Percentiles rank a stretch among this genome's conserved stretches.
These are phyloP conservation scores for Onychomys leucogaster DNA, from an alignment of 2,797 vertebrate species.

Conservation along the genomic window DNA sequence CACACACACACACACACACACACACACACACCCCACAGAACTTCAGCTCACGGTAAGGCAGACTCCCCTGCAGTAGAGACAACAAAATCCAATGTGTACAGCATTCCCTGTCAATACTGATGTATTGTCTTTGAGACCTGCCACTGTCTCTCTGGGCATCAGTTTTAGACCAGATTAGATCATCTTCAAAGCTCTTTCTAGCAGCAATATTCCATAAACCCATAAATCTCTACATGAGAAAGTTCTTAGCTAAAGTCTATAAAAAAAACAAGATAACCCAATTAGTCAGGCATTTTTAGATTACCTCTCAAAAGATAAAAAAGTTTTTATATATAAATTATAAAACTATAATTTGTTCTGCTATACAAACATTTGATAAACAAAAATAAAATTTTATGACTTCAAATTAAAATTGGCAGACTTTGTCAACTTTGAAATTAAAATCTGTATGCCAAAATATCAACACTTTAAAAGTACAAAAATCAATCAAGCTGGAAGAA, in stretches of 20 bases:
- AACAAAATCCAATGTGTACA: neutral
- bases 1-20: neutral
- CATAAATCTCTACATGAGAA: slow-evolving; percentile 42
- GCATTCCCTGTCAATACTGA: neutral
- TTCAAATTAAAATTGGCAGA: slow-evolving; percentile 35
- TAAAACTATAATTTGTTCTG: slow-evolving; percentile 17
- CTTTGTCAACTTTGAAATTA: slow-evolving; percentile 56
- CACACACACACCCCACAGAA: neutral
- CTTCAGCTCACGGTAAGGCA: neutral
- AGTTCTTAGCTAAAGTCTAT: neutral
- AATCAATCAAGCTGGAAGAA: slow-evolving; percentile 2
- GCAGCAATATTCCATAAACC: slow-evolving; percentile 40
- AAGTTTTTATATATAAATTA: slow-evolving; percentile 7
- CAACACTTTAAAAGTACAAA: slow-evolving; percentile 22
- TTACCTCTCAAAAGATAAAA: slow-evolving; percentile 30
- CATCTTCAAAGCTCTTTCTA: slow-evolving; percentile 13
- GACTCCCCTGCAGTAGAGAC: neutral
- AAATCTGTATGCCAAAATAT: slow-evolving; percentile 22
- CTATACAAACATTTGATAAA: slow-evolving; percentile 35
- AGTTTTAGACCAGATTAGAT: neutral
- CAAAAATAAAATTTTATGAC: slow-evolving; percentile 53
- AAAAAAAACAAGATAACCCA: slow-evolving; percentile 37
- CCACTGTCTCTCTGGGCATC: neutral
- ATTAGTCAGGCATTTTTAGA: slow-evolving; percentile 45
- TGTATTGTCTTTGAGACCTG: neutral